phyloP scores from a whole-genome alignment of 2,113 vertebrate species.

The Carollia perspicillata region DNA sequence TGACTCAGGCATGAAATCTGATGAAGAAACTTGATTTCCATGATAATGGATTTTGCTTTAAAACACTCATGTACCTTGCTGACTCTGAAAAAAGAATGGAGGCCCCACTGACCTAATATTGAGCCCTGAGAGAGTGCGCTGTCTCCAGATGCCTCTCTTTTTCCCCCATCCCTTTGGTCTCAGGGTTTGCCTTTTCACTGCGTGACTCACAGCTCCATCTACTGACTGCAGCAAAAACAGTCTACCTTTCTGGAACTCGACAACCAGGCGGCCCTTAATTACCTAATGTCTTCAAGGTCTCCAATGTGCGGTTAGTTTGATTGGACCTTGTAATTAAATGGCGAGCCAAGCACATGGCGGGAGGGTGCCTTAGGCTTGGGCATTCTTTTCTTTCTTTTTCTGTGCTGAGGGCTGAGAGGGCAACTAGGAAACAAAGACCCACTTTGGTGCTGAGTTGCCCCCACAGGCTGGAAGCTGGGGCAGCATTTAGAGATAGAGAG shows the following conservation, averaged over 20 bases:
- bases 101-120: not conserved
- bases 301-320: slow-evolving; percentile 67
- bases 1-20: not conserved
- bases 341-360: slow-evolving; percentile 22
- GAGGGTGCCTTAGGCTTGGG: not conserved
- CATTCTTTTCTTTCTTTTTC: not conserved
- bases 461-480: not conserved
- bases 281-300: slow-evolving; percentile 39
- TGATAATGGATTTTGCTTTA: not conserved
- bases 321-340: slow-evolving; percentile 70
- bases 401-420: not conserved
- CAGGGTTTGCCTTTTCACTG: not conserved
- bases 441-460: not conserved
- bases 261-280: slow-evolving; percentile 65
- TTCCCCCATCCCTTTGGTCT: not conserved
- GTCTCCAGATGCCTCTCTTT: not conserved
- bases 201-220: not conserved
- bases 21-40: not conserved
- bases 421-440: not conserved
- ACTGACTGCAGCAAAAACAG: not conserved
- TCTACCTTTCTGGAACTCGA: slow-evolving; percentile 28
- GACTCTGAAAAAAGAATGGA: not conserved
- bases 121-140: not conserved
- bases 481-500: not conserved
- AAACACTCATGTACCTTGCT: not conserved